Percentiles rank a stretch among this genome's conserved stretches.
Conservation (phyloP, 2,888 invertebrate genomes). For the Dryobotodes eremita region DNA sequence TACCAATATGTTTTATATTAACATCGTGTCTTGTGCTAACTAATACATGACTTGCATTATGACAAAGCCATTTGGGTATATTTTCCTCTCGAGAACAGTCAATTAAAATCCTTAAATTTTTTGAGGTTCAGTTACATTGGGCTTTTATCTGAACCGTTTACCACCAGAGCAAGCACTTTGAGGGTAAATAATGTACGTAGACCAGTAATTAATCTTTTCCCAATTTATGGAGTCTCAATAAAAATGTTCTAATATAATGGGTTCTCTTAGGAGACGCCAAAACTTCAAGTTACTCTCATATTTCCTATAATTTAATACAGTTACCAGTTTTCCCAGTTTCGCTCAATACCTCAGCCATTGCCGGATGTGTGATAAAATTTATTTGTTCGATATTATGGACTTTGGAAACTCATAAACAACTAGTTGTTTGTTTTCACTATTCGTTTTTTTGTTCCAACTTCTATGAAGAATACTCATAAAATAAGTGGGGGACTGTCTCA, state of each 20-base stretch:
- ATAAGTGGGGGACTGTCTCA: constrained; percentile 52
- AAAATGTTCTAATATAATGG: constrained; percentile 13
- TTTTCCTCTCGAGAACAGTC: background rate
- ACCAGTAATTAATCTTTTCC: constrained; percentile 20
- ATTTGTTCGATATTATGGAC: constrained; percentile 69
- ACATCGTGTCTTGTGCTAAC: constrained; percentile 29
- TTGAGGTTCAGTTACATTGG: background rate
- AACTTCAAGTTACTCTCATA: constrained; percentile 9
- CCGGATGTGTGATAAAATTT: constrained; percentile 63
- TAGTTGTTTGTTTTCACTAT: constrained; percentile 69
- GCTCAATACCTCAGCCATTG: constrained; percentile 45
- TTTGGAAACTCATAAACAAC: constrained; percentile 71
- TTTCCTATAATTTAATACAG: constrained; percentile 40
- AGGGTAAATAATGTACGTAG: constrained; percentile 12
- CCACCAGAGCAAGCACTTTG: constrained; percentile 17
- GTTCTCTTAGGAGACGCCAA: constrained; percentile 4
- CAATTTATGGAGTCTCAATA: constrained; percentile 19
- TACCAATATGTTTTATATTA: constrained; percentile 69
- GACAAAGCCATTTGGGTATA: background rate
- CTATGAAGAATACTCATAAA: constrained; percentile 59
- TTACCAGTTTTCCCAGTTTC: constrained; percentile 46
- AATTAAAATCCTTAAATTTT: background rate
- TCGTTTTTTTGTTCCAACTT: constrained; percentile 52
- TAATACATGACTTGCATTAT: constrained; percentile 11
- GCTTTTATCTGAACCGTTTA: constrained; percentile 1